Base-by-base conservation (phyloP, 2,888 invertebrate species). In the Masnerella sp. region DNA sequence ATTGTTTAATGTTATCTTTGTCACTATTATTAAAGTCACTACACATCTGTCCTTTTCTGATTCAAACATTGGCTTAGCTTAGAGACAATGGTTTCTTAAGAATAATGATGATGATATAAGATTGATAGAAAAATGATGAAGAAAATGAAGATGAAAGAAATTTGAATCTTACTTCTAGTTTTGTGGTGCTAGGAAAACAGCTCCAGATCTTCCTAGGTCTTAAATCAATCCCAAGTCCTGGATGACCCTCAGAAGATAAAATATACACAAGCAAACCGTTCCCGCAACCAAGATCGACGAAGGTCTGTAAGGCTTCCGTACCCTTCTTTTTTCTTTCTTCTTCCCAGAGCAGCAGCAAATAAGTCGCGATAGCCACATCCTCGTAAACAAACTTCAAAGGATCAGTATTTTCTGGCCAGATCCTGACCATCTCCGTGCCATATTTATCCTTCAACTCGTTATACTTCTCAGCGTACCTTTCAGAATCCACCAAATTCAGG, bases 201-300 rank as follows among this genome's bases (percentile, higher is more conserved):
- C 94, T 91, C 99, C 99, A 99, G 79, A 98, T 94, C 84, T 94
- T 93, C 77, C 99, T 90, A 80, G 90, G 91, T 62, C 96, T 89
- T 0, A 97, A 90, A 90, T 98, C 98, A 77, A 96, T 90, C 1
- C 97, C 97, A 73, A 92, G 88, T 9, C 97, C 97, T 5, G 87
- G 84, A 88, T 92, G 92, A n/a, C 97, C 97, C 89, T 98, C 97
- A 79, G 91, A 90, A 42, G 91, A 90, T 9, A 99, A 89, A 77
- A 98, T 92, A 85, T 95, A 93, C 1, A 97, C 97, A 5, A 99
- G 88, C 18, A 98, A 89, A 9, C 99, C 99, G 90, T 99, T 99
- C 0, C 99, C 99, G 90, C 99, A 99, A 0, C 99, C 99, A 56
- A 98, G 90, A 88, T 99, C 99, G 0, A 97, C 92, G 90, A 98